A percentile compares a stretch with the other conserved stretches of the same genome.
Evolutionary conservation across 2,888 invertebrate genomes (phyloP).

Genomic region (Aleiodes alternator): DNA sequence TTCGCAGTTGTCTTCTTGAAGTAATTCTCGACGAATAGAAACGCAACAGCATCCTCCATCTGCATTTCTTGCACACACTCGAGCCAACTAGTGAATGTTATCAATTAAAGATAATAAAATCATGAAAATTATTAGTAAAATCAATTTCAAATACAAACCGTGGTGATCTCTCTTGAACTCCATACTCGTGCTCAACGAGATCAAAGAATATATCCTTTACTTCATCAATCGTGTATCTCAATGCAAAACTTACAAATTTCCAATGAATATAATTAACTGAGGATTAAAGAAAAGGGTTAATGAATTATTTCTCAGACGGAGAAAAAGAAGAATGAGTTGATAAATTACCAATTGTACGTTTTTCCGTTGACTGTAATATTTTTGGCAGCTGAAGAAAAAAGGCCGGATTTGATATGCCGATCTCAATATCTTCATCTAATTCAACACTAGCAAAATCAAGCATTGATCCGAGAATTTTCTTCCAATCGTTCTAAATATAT

Average conservation of each 20-base stretch:
- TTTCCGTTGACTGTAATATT: not conserved
- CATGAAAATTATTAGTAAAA: too few species aligned
- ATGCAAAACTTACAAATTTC: conserved; percentile 48
- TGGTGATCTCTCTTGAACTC: too few species aligned
- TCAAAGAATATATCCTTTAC: conserved; percentile 36
- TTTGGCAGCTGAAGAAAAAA: too few species aligned
- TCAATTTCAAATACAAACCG: too few species aligned
- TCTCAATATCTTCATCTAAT: too few species aligned
- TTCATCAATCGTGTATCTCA: conserved; percentile 46
- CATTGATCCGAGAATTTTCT: not conserved
- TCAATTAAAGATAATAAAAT: too few species aligned
- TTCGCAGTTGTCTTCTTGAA: conserved; percentile 40
- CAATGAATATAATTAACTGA: conserved; percentile 45
- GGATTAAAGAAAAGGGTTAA: too few species aligned
- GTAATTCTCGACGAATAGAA: conserved; percentile 47
- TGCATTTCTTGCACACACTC: conserved; percentile 50
- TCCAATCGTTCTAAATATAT: conserved; percentile 17
- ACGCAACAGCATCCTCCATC: conserved; percentile 45
- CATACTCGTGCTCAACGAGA: too few species aligned
- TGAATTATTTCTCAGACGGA: too few species aligned
- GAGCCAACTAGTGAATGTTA: conserved; percentile 36
- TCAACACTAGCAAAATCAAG: not conserved
- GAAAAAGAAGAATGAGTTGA: too few species aligned
- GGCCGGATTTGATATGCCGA: too few species aligned
- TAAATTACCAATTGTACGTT: too few species aligned